These are phyloP conservation scores for Himalopsyche phryganea DNA, from an alignment of 1,140 invertebrate genomes.

Conservation along the genomic window DNA sequence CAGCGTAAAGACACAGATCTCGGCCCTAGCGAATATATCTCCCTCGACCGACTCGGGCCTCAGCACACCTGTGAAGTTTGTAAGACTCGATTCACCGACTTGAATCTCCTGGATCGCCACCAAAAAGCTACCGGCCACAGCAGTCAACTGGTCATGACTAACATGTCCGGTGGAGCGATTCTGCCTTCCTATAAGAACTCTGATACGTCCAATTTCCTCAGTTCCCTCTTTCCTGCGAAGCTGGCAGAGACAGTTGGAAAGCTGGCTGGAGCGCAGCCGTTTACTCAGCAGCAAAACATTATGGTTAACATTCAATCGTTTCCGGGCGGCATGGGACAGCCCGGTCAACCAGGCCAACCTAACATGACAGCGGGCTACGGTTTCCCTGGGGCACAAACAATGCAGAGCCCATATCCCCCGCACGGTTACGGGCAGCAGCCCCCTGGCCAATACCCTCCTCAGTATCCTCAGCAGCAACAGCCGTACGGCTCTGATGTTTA, in stretches of 20 bases:
- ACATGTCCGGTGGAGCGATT: slow-evolving; percentile 35
- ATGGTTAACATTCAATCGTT: slow-evolving; percentile 54
- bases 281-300: slow-evolving; percentile 52
- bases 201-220: slow-evolving; percentile 34
- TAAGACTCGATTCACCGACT: slow-evolving; percentile 46
- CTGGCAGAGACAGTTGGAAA: slow-evolving; percentile 51
- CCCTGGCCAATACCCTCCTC: slow-evolving; percentile 4
- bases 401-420: slow-evolving; percentile 6
- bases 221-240: slow-evolving; percentile 46
- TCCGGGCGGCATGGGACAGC: slow-evolving; percentile 29
- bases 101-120: slow-evolving; percentile 46
- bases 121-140: slow-evolving; percentile 45
- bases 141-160: slow-evolving; percentile 39
- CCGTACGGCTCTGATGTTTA: background rate
- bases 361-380: slow-evolving; percentile 14
- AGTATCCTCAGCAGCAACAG: slow-evolving; percentile 6
- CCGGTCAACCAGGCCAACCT: slow-evolving; percentile 5
- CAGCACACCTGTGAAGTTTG: slow-evolving; percentile 51
- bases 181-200: slow-evolving; percentile 40
- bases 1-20: slow-evolving; percentile 24
- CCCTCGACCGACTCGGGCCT: slow-evolving; percentile 46
- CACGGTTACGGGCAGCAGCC: slow-evolving; percentile 5
- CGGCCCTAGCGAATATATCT: slow-evolving; percentile 30
- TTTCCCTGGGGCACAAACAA: background rate
- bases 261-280: slow-evolving; percentile 40